Evolutionary conservation across 37 sponge, comb jelly and placozoan species (phyloP), one percentile per base, ranked within the genome.

Genomic region (Aphrocallistes beatrix): DNA sequence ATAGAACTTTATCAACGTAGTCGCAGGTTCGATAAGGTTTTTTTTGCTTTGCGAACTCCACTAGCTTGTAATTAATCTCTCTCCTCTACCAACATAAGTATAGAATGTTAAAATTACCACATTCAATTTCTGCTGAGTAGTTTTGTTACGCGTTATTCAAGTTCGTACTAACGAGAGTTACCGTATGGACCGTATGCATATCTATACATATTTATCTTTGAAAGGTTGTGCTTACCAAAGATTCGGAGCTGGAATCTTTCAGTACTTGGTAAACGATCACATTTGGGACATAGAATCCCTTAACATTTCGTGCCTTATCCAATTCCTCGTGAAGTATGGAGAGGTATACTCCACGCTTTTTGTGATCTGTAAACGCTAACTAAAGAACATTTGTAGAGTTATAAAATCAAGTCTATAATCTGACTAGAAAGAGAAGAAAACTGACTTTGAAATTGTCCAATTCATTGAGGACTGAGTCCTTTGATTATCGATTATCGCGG

Each of bases 271-370:
- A 60, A 6, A 21, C 75, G 75, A 60, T 60, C 75, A 60, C 75
- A 60, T 28, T 60, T 25, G 75, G 75, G 75, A 60, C 34, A 30
- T 30, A 60, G 75, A 60, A 60, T 19, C 75, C 75, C n/a, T 60
- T 60, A 25, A 60, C 75, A 60, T 60, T 28, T 3, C 75, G 75
- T 60, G 75, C 25, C 75, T 60, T 60, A 21, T 60, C 75, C 75
- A 60, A 60, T 60, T 21, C 34, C 75, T 60, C 75, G 75, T 60
- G 75, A 60, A 60, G n/a, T 60, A 8, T 13, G 32, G 75, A 60
- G 75, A 60, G 75, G n/a, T 60, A 60, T 60, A 60, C 75, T 28
- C 75, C 75, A 60, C 75, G 75, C 10, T 60, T 60, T 6, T 60
- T 60, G 75, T 60, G 75, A 13, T 60, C 75, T 19, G 75, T 60